Conservation (phyloP, 2,113 vertebrate genomes). For the Thinocorus orbignyianus region DNA sequence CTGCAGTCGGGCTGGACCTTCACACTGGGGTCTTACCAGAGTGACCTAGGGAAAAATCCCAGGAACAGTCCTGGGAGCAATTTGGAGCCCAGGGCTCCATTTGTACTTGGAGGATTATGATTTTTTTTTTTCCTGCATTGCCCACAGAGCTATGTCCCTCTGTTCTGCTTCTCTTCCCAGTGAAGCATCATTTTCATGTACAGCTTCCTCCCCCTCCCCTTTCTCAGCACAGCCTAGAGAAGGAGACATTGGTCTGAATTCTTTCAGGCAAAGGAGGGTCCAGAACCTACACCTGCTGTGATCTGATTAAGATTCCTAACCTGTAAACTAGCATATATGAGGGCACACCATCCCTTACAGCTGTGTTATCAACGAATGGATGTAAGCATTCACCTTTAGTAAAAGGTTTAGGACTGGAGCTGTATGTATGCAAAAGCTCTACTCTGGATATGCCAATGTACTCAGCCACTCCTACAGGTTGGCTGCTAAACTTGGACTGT, state of each 20-base stretch:
- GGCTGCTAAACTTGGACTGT: not conserved
- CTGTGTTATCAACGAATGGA: not conserved
- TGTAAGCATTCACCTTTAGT: not conserved
- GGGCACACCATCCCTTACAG: not conserved
- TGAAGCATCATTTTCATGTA: not conserved
- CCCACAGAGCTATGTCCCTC: not conserved
- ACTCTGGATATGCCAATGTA: not conserved
- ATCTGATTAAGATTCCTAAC: not conserved
- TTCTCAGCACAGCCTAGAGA: not conserved
- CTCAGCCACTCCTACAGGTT: not conserved
- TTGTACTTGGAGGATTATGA: no score
- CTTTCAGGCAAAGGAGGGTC: not conserved
- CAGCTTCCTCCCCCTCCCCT: not conserved
- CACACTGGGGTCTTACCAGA: accelerated
- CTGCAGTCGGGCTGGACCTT: not conserved
- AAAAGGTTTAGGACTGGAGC: not conserved
- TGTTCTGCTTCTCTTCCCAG: not conserved
- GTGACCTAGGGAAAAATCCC: not conserved
- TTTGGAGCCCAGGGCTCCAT: not conserved
- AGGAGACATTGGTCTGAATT: not conserved
- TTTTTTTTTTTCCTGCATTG: not conserved
- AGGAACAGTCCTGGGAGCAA: not conserved
- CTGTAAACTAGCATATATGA: not conserved
- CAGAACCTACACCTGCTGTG: not conserved
- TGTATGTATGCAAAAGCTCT: not conserved